Conservation (phyloP, 1,140 invertebrate genomes). For the Platyscapa corneri region DNA sequence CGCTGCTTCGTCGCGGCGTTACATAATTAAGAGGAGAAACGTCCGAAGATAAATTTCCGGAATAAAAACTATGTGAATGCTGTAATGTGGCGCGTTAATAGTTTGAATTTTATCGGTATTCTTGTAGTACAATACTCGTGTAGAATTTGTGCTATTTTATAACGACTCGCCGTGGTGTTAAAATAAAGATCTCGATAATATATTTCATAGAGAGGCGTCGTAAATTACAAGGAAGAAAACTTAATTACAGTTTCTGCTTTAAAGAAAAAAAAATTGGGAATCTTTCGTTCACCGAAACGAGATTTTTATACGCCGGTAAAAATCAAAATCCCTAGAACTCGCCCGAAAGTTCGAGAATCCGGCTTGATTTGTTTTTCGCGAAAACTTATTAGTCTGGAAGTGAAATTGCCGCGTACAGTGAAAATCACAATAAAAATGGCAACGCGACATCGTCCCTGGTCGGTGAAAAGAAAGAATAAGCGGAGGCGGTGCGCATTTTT, state of each 20-base stretch:
- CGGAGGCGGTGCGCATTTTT: slow-evolving; percentile 53
- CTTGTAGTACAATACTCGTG: background rate
- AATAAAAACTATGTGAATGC: background rate
- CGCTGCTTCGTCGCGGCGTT: background rate
- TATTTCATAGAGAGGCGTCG: background rate
- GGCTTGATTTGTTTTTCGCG: slow-evolving; percentile 21
- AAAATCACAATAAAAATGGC: slow-evolving; percentile 58
- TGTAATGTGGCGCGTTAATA: background rate
- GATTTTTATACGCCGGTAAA: background rate
- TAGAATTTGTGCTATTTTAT: background rate
- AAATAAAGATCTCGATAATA: background rate
- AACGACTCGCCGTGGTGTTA: background rate
- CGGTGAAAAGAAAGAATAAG: slow-evolving; percentile 36
- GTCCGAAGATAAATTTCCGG: background rate
- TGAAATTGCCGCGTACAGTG: slow-evolving; percentile 1
- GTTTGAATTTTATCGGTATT: background rate
- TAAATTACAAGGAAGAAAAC: background rate
- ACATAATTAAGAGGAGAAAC: background rate
- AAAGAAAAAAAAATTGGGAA: background rate
- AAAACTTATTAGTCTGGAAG: slow-evolving; percentile 38
- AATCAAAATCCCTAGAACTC: background rate
- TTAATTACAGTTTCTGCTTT: background rate
- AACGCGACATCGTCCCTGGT: slow-evolving; percentile 48
- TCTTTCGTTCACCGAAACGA: background rate
- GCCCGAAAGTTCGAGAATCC: background rate